phyloP scores from a whole-genome alignment of 2,888 invertebrate species.

The Platynereis dumerilii region DNA sequence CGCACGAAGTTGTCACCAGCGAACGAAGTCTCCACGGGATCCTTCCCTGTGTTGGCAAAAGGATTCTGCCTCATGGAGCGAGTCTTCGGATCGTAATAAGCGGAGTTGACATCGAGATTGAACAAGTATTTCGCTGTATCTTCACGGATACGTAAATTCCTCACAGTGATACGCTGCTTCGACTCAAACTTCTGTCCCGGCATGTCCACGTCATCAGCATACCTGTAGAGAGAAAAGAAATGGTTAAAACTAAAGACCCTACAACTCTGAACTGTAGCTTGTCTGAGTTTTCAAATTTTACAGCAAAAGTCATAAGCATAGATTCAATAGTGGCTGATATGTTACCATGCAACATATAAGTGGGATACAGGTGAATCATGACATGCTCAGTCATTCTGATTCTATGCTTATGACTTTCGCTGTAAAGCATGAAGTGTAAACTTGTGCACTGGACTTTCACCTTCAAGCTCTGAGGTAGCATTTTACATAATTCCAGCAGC shows the following conservation, averaged over 20 bases:
- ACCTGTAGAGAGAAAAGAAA: no score
- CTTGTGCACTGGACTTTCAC: no score
- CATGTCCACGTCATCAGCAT: conserved; percentile 76
- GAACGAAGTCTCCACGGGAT: conserved; percentile 67
- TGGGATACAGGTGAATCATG: no score
- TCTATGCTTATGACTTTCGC: no score
- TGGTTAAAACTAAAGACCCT: no score
- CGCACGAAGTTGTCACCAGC: conserved; percentile 96
- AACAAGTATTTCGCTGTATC: conserved; percentile 98
- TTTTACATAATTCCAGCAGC: no score
- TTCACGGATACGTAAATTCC: conserved; percentile 96
- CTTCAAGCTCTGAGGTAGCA: no score
- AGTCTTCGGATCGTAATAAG: conserved; percentile 99
- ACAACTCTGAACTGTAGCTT: no score
- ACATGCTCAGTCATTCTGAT: no score
- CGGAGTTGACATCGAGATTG: conserved; percentile 95
- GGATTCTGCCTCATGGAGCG: conserved; percentile 98
- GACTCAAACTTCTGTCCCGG: conserved; percentile 99
- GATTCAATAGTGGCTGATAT: conserved; percentile 1
- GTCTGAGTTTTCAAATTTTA: neutral
- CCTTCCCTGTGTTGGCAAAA: conserved; percentile 68
- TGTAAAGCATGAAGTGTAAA: no score
- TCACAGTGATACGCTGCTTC: conserved; percentile 97
- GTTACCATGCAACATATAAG: no score
- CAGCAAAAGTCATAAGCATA: conserved; percentile 7